Evolutionary conservation across 2,797 vertebrate genomes (phyloP).

Genomic region (Zonotrichia albicollis): DNA sequence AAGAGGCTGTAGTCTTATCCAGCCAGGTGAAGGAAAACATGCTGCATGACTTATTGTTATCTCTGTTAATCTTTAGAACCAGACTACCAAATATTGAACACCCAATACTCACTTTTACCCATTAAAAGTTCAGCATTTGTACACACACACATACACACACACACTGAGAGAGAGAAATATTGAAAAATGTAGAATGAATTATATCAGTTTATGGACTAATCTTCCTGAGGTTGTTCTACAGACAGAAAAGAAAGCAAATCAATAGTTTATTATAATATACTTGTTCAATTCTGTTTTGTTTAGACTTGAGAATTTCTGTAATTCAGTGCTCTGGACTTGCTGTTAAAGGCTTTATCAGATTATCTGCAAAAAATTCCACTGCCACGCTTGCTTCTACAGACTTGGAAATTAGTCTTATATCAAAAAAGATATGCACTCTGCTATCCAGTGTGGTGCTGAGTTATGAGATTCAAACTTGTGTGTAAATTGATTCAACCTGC

Average conservation of each 20-base stretch:
- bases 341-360: not conserved
- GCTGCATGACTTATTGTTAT: not conserved
- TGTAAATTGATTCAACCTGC: not conserved
- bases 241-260: not conserved
- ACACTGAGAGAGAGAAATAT: not conserved
- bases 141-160: not conserved
- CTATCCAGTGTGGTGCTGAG: not conserved
- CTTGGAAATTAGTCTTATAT: not conserved
- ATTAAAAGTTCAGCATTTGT: not conserved
- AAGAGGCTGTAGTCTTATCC: not conserved
- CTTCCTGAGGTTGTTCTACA: not conserved
- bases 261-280: not conserved
- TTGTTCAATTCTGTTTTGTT: not conserved
- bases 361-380: not conserved
- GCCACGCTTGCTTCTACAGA: not conserved
- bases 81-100: not conserved
- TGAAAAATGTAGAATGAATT: not conserved
- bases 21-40: not conserved
- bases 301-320: not conserved
- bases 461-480: not conserved
- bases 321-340: not conserved
- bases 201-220: not conserved
- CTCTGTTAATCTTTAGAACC: not conserved
- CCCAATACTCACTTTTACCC: not conserved
- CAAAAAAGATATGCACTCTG: not conserved